Evolutionary conservation across 2,797 vertebrate species (phyloP).

Genomic region (Chaunax sp.): DNA sequence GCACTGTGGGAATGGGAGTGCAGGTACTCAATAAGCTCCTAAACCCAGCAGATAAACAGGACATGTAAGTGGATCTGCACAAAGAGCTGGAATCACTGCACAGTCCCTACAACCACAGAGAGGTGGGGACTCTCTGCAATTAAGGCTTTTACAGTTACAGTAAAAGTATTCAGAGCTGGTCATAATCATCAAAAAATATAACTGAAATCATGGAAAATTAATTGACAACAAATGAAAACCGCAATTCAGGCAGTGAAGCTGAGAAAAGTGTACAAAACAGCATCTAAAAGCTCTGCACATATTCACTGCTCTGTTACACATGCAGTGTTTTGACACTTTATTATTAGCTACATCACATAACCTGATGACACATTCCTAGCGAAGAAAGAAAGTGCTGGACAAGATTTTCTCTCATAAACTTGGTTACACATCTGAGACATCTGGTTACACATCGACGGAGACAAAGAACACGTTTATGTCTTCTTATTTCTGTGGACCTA

Average conservation of each 20-base stretch:
- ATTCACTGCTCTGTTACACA: not conserved
- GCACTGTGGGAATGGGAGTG: slow-evolving; percentile 91
- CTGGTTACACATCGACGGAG: too few species aligned
- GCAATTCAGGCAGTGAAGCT: too few species aligned
- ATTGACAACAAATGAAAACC: too few species aligned
- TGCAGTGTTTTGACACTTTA: not conserved
- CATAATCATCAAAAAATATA: too few species aligned
- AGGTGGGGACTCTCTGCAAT: too few species aligned
- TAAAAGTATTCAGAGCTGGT: too few species aligned
- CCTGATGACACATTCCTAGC: not conserved
- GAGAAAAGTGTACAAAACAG: not conserved
- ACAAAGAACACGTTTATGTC: not conserved
- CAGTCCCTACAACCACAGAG: not conserved
- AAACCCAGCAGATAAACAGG: slow-evolving; percentile 60
- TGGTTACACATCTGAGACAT: too few species aligned
- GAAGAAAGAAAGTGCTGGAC: too few species aligned
- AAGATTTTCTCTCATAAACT: too few species aligned
- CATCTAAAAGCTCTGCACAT: not conserved
- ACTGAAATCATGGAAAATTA: too few species aligned
- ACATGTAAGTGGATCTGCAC: slow-evolving; percentile 9
- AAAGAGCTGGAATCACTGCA: too few species aligned
- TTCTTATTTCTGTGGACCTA: not conserved
- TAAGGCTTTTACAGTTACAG: too few species aligned
- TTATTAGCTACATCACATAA: slow-evolving; percentile 1
- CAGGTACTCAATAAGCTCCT: slow-evolving; percentile 93